phyloP scores from a whole-genome alignment of 2,888 invertebrate genomes.

The Stictocephala bisonia region DNA sequence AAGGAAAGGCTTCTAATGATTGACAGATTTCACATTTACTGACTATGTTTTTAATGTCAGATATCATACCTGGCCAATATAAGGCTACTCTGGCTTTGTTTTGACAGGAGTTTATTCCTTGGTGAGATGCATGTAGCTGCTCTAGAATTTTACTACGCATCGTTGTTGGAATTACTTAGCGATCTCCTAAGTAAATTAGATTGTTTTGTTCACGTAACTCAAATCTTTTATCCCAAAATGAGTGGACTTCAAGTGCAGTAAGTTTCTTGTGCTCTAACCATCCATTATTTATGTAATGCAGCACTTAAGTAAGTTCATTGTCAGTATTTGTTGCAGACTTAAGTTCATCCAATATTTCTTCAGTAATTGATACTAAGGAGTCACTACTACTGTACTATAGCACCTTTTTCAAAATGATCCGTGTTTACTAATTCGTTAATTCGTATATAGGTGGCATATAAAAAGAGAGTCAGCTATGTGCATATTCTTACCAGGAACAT shows the following conservation, averaged over 20 bases:
- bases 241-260: neutral
- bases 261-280: neutral
- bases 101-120: too few species aligned
- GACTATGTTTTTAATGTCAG: too few species aligned
- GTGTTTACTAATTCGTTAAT: neutral
- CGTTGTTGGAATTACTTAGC: neutral
- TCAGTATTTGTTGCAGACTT: neutral
- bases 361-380: neutral
- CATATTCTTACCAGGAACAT: slow-evolving; percentile 18
- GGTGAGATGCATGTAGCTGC: too few species aligned
- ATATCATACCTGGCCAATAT: too few species aligned
- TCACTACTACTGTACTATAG: neutral
- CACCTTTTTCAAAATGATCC: neutral
- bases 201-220: neutral
- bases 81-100: too few species aligned
- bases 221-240: neutral
- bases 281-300: neutral
- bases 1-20: too few species aligned
- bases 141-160: too few species aligned
- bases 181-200: neutral
- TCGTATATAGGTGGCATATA: too few species aligned
- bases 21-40: too few species aligned
- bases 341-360: neutral
- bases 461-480: too few species aligned
- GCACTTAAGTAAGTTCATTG: neutral